A percentile compares a stretch with the other conserved stretches of the same genome.
Evolutionary conservation across 2,797 vertebrate species (phyloP).

Genomic region (Craterocephalus amniculus): DNA sequence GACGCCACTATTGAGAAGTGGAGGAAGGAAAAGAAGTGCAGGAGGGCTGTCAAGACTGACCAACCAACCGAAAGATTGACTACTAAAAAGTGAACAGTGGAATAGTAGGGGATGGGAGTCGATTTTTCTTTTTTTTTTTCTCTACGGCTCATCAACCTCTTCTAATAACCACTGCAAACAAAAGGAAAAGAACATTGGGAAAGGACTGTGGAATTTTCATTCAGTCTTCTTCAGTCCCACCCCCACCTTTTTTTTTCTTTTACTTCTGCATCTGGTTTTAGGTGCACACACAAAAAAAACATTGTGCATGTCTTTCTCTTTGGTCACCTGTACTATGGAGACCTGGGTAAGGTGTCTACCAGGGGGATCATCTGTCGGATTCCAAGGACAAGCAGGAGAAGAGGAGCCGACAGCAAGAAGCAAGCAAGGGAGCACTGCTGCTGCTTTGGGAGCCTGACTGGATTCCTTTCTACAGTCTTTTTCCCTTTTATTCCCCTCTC

Average conservation of each 20-base stretch:
- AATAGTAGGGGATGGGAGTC: constrained; percentile 64
- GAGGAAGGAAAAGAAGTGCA: constrained; percentile 30
- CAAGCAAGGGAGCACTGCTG: constrained; percentile 83
- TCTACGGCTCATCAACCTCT: constrained; percentile 43
- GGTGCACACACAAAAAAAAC: constrained; percentile 37
- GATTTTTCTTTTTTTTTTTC: constrained; percentile 46
- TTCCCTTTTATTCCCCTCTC: constrained; percentile 23
- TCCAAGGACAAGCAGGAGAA: constrained; percentile 90
- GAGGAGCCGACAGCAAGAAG: constrained; percentile 76
- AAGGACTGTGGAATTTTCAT: constrained; percentile 79
- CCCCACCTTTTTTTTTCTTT: constrained; percentile 32
- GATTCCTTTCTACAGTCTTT: constrained; percentile 77
- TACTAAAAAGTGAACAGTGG: constrained; percentile 80
- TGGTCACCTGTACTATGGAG: constrained; percentile 83
- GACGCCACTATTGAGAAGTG: constrained; percentile 46
- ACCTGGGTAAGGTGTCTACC: constrained; percentile 79
- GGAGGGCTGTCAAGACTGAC: constrained; percentile 66
- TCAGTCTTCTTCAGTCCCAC: constrained; percentile 53
- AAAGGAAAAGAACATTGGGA: constrained; percentile 72
- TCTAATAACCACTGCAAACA: constrained; percentile 54
- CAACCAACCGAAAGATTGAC: constrained; percentile 72
- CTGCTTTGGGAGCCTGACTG: constrained; percentile 85
- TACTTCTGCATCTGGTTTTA: constrained; percentile 52
- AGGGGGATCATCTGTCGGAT: constrained; percentile 83
- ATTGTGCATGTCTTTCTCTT: constrained; percentile 55